A percentile compares a stretch with the other conserved stretches of the same genome.
phyloP scores from a whole-genome alignment of 2,797 vertebrate species.

The Darevskia mixta region DNA sequence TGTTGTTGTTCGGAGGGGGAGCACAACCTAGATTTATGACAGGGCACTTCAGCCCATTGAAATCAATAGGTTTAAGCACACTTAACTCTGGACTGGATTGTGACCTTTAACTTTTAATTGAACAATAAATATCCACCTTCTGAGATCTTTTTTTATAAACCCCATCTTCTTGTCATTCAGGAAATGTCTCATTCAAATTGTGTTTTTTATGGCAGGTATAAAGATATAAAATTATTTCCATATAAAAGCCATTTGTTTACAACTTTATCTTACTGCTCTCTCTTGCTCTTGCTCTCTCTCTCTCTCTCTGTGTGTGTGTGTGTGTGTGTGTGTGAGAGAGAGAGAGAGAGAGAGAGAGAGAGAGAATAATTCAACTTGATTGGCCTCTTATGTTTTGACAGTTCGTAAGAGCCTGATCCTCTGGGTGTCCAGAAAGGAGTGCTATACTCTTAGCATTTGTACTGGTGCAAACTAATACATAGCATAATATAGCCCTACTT shows the following conservation, averaged over 20 bases:
- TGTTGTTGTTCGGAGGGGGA: too few species aligned
- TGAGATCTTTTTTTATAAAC: not conserved
- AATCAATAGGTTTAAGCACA: not conserved
- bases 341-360: too few species aligned
- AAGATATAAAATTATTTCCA: not conserved
- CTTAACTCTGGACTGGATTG: not conserved
- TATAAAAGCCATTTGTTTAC: slow-evolving; percentile 40
- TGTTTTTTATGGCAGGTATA: slow-evolving; percentile 22
- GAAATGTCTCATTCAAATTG: slow-evolving; percentile 11
- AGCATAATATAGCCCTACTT: too few species aligned
- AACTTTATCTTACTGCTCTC: slow-evolving; percentile 19
- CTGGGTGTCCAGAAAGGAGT: not conserved
- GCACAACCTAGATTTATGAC: too few species aligned
- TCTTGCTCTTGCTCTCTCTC: not conserved
- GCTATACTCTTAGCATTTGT: not conserved
- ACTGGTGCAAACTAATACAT: not conserved
- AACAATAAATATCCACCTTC: slow-evolving; percentile 5
- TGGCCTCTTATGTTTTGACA: not conserved
- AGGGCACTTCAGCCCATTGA: not conserved
- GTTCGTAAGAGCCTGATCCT: not conserved
- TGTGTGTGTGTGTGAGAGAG: too few species aligned
- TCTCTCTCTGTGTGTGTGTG: too few species aligned
- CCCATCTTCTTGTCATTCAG: not conserved
- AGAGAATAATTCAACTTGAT: not conserved
- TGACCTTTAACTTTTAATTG: slow-evolving; percentile 9